Percentiles rank a stretch among this genome's conserved stretches.
Evolutionary conservation across 2,888 invertebrate species (phyloP).

Genomic region (Adelphocoris suturalis): DNA sequence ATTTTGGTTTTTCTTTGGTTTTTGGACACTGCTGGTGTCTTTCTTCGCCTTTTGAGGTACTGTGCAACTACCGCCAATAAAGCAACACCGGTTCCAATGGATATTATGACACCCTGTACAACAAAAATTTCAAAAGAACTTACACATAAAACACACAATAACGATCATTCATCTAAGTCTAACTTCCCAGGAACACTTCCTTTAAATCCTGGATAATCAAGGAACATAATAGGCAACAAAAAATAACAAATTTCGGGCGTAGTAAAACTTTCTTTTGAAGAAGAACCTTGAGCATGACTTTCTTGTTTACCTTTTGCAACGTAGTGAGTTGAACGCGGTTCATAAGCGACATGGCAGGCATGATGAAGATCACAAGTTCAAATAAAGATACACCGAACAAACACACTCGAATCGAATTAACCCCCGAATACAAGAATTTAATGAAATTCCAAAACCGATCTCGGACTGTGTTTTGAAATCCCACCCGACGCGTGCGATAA

Average conservation of each 20-base stretch:
- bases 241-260: not conserved
- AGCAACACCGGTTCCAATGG: slow-evolving; percentile 88
- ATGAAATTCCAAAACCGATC: slow-evolving; percentile 33
- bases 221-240: not conserved
- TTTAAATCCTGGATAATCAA: no score
- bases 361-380: not conserved
- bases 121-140: slow-evolving; percentile 71
- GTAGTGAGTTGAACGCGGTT: slow-evolving; percentile 15
- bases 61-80: slow-evolving; percentile 90
- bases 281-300: not conserved
- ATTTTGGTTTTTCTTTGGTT: slow-evolving; percentile 23
- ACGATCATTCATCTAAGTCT: no score
- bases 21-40: slow-evolving; percentile 61
- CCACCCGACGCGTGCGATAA: slow-evolving; percentile 41
- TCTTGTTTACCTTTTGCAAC: slow-evolving; percentile 55
- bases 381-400: not conserved
- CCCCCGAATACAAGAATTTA: slow-evolving; percentile 7
- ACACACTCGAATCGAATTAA: not conserved
- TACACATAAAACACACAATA: no score
- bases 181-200: no score
- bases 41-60: slow-evolving; percentile 86
- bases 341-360: slow-evolving; percentile 47
- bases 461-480: slow-evolving; percentile 15
- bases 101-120: slow-evolving; percentile 85
- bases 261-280: not conserved